Base-by-base conservation (phyloP, 2,888 invertebrate species). In the Melanostoma mellinum region DNA sequence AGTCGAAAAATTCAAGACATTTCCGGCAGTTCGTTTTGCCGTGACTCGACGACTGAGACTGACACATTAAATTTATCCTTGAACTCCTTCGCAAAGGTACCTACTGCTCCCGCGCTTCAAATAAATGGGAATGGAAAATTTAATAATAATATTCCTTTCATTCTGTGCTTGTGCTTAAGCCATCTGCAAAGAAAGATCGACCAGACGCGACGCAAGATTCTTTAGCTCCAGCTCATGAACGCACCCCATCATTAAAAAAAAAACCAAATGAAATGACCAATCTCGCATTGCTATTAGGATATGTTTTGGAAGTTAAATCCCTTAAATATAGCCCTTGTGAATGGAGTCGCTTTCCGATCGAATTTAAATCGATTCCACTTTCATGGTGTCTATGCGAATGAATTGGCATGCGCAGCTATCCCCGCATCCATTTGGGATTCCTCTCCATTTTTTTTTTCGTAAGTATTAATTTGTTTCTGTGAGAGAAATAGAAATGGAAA, bases 341-440 rank as follows among this genome's bases (percentile, higher is more conserved):
- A 73, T 77, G 81, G 81, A 77, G 46, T 77, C 76, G 76, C 63
- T 68, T 76, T 61, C 40, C 68, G 73, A 67, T 73, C 73, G 68
- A 74, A 78, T 74, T 78, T 74, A 82, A 82, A 82, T 77, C 82
- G 77, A 82, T 69, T 77, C 20, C 63, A 30, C 55, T 53, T 63
- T 63, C 44, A 48, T n/a, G 35, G 33, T 44, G 36, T 73, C 72
- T 73, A 73, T 61, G 58, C 68, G 44, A 35, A 65, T 35, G 69
- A 42, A 8, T 52, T 67, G 61, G 81, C 81, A 77, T 82, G 81
- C 81, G 20, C 20, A 69, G 55, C 74, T 52, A 58, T 58, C 3
- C 50, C 58, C 42, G n/a, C n/a, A n/a, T 30, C 36, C 32, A 3
- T 9, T 52, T 46, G 61, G n/a, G 35, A 38, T 1, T 38, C 20